phyloP scores from a whole-genome alignment of 1,140 invertebrate species.

The Euglossa dilemma region DNA sequence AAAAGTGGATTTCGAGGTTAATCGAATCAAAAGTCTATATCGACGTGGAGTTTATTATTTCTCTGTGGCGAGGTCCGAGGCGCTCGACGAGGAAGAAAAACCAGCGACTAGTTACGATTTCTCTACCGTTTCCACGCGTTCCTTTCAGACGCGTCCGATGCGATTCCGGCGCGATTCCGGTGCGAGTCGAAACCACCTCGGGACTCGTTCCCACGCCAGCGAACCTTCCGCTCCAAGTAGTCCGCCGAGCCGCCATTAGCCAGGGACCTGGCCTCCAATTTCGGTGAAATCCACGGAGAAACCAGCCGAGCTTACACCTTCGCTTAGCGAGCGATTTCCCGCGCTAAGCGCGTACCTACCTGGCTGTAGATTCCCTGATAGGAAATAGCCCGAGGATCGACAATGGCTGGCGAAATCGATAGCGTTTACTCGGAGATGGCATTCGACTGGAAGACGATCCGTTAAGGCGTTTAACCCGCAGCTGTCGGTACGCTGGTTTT shows the following conservation, averaged over 20 bases:
- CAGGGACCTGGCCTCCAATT: background rate
- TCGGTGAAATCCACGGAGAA: background rate
- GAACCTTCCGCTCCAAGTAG: conserved; percentile 6
- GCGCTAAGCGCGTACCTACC: background rate
- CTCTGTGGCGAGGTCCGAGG: too few species aligned
- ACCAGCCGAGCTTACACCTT: too few species aligned
- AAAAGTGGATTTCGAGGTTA: conserved; percentile 18
- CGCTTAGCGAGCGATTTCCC: background rate
- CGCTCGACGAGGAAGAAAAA: background rate
- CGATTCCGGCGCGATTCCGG: background rate
- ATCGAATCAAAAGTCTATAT: conserved; percentile 1
- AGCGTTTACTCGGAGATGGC: background rate
- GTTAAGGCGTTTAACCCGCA: conserved; percentile 5
- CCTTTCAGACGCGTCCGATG: background rate
- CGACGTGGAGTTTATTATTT: background rate
- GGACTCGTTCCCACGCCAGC: conserved; percentile 30
- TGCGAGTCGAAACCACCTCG: background rate
- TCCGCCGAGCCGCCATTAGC: background rate
- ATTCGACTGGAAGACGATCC: background rate
- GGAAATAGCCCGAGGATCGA: background rate
- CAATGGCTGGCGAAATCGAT: background rate
- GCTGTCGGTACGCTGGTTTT: background rate
- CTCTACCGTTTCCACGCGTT: conserved; percentile 22
- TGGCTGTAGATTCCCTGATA: background rate
- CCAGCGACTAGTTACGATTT: background rate